These are phyloP conservation scores for Morus bassanus DNA, from an alignment of 2,797 vertebrate species.

Conservation along the genomic window DNA sequence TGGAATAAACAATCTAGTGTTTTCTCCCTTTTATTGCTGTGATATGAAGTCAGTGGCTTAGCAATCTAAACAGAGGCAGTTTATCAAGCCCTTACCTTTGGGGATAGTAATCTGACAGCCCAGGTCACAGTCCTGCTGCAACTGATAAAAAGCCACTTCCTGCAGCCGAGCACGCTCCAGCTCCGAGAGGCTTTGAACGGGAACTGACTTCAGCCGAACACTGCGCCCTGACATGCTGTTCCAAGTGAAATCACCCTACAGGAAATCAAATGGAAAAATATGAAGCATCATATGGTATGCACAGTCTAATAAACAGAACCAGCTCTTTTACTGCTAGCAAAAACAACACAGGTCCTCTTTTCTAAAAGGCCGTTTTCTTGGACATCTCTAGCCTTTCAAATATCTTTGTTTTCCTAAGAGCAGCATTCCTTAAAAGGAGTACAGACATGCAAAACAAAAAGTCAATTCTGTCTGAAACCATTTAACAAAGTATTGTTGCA, in stretches of 20 bases:
- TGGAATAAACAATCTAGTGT: neutral
- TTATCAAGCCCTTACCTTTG: conserved; percentile 84
- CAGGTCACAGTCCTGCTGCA: conserved; percentile 90
- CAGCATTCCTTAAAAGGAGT: conserved; percentile 23
- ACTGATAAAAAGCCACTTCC: conserved; percentile 91
- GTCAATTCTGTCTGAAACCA: neutral
- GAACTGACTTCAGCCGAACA: conserved; percentile 89
- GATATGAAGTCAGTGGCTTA: neutral
- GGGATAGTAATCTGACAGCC: conserved; percentile 96
- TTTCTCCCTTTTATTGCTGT: conserved; percentile 27
- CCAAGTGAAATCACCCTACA: conserved; percentile 94
- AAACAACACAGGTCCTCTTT: neutral
- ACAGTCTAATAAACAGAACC: conserved; percentile 26
- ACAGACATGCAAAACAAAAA: conserved; percentile 21
- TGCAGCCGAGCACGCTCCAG: conserved; percentile 92
- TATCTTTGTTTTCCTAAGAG: neutral
- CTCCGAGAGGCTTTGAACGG: conserved; percentile 94
- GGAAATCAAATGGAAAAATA: conserved; percentile 67
- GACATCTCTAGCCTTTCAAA: neutral
- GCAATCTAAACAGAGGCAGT: neutral
- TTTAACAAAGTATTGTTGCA: conserved; percentile 30
- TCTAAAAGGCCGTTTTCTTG: conserved; percentile 14
- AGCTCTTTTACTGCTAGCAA: neutral
- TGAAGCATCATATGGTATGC: conserved; percentile 35
- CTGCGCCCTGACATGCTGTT: conserved; percentile 90